phyloP scores from a whole-genome alignment of 2,797 vertebrate species.

The Catamblyrhynchus diadema region DNA sequence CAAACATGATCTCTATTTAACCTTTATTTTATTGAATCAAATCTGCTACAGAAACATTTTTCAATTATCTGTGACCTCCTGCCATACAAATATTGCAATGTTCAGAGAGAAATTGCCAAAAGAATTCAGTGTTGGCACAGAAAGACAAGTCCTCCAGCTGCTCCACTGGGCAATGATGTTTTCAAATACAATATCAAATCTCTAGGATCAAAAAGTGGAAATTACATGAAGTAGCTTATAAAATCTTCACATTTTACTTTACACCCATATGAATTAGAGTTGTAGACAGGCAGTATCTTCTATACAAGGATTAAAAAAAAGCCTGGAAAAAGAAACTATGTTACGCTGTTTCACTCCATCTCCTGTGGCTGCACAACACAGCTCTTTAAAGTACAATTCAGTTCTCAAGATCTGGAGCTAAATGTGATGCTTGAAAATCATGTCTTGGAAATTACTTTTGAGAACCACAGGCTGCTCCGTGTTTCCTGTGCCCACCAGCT shows the following conservation, averaged over 20 bases:
- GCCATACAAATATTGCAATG: not conserved
- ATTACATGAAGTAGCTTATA: not conserved
- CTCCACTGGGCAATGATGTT: not conserved
- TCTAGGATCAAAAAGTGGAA: not conserved
- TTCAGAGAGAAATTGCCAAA: not conserved
- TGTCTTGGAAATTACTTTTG: not conserved
- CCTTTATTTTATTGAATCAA: not conserved
- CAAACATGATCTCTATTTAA: not conserved
- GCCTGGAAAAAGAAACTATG: not conserved
- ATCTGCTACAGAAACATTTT: not conserved
- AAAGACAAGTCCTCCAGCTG: not conserved
- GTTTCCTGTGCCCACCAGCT: not conserved
- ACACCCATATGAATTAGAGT: not conserved
- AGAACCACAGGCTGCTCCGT: not conserved
- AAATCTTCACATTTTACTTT: not conserved
- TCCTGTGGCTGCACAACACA: not conserved
- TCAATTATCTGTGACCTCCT: not conserved
- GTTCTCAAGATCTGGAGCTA: not conserved
- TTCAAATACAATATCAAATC: not conserved
- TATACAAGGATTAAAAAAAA: not conserved
- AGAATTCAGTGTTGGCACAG: not conserved
- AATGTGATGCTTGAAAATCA: not conserved
- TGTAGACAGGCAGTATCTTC: not conserved
- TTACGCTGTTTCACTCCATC: not conserved
- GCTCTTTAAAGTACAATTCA: not conserved